Evolutionary conservation across 2,113 vertebrate species (phyloP).

Genomic region (Tragelaphus scriptus): DNA sequence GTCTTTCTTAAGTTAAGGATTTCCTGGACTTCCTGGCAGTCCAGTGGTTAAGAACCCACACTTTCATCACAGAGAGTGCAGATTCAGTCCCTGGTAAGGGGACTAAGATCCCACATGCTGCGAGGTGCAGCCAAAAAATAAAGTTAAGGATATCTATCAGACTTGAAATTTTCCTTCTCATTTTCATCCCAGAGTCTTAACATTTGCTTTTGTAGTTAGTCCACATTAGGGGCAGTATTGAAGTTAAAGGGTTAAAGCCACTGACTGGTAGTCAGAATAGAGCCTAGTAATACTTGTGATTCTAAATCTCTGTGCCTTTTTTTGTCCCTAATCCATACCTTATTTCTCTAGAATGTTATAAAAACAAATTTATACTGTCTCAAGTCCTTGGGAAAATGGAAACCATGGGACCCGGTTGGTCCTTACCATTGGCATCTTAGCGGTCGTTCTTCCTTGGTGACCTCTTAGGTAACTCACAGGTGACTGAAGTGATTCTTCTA

Average conservation of each 20-base stretch:
- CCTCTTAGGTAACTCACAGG: not conserved
- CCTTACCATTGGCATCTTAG: not conserved
- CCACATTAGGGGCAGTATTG: not conserved
- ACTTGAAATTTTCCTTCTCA: not conserved
- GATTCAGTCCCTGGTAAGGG: not conserved
- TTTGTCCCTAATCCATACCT: not conserved
- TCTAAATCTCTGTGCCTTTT: not conserved
- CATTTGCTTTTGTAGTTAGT: not conserved
- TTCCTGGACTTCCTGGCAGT: not conserved
- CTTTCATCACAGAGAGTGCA: not conserved
- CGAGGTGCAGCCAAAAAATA: not conserved
- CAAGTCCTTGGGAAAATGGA: not conserved
- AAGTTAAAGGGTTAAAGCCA: not conserved
- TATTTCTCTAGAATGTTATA: not conserved
- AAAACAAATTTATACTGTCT: not conserved
- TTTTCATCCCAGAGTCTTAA: not conserved
- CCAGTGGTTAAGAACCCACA: not conserved
- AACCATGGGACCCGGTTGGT: not conserved
- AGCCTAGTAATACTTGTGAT: not conserved
- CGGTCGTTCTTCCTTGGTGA: not conserved
- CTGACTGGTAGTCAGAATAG: not conserved
- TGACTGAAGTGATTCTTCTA: not conserved
- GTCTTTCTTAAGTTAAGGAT: not conserved
- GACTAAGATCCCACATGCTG: not conserved
- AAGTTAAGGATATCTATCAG: not conserved